Percentiles rank a stretch among this genome's conserved stretches.
phyloP scores from a whole-genome alignment of 2,797 vertebrate genomes.

The Champsocephalus gunnari region DNA sequence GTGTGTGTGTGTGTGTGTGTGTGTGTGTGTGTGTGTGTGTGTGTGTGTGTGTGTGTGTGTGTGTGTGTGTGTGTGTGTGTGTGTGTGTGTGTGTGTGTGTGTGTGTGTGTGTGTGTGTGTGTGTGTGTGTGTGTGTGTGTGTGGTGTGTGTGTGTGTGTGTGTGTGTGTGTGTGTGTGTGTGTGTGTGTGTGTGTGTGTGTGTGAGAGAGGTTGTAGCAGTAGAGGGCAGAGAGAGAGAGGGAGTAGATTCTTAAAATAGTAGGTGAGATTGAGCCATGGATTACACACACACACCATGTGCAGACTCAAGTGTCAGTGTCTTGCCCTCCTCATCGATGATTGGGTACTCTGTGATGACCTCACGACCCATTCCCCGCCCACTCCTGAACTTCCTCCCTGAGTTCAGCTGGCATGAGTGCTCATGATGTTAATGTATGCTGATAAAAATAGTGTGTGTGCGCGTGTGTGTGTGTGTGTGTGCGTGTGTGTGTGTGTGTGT shows the following conservation, averaged over 20 bases:
- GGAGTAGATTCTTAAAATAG: conserved; percentile 80
- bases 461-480: conserved; percentile 27
- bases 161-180: too few relatives aligned
- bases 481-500: conserved; percentile 26
- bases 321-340: conserved; percentile 57
- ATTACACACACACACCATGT: conserved; percentile 10
- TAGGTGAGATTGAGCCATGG: conserved; percentile 76
- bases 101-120: neutral
- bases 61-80: conserved; percentile 2
- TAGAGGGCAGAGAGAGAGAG: conserved; percentile 56
- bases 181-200: too few relatives aligned
- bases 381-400: conserved; percentile 76
- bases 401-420: conserved; percentile 69
- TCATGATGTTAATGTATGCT: conserved; percentile 77
- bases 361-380: conserved; percentile 67
- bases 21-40: too few relatives aligned
- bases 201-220: conserved; percentile 1
- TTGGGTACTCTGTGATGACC: conserved; percentile 70
- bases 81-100: neutral
- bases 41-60: neutral
- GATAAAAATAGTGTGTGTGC: conserved; percentile 60
- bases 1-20: too few relatives aligned
- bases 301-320: conserved; percentile 54
- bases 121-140: neutral
- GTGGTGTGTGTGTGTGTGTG: neutral